Conservation (phyloP, 2,888 invertebrate genomes). For the Mechanitis messenoides region DNA sequence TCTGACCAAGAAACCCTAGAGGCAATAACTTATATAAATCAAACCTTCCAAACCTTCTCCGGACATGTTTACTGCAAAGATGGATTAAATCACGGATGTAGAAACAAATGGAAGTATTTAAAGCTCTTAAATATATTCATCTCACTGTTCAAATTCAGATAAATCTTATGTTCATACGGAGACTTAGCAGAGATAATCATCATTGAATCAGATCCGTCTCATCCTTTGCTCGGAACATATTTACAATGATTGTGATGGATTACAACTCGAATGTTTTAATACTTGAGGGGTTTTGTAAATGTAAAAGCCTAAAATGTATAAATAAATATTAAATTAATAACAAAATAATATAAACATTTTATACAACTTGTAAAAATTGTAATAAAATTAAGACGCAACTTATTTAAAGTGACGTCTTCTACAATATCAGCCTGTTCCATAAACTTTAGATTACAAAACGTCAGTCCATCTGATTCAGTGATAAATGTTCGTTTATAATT, state of each 20-base stretch:
- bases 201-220: background rate
- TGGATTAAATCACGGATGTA: constrained; percentile 4
- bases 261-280: background rate
- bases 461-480: constrained; percentile 11
- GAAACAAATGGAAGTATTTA: background rate
- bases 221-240: background rate
- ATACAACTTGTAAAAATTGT: too few species aligned
- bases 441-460: constrained; percentile 9
- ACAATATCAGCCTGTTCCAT: background rate
- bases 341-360: too few species aligned
- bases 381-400: too few species aligned
- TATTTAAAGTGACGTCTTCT: background rate
- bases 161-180: background rate
- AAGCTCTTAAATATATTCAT: background rate
- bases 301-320: background rate
- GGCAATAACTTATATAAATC: constrained; percentile 19
- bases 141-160: background rate
- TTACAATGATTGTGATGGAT: constrained; percentile 1
- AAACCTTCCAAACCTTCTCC: constrained; percentile 15
- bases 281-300: background rate
- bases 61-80: constrained; percentile 9
- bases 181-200: background rate
- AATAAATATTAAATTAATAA: too few species aligned
- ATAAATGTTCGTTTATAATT: constrained; percentile 19
- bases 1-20: constrained; percentile 3